Conservation (phyloP, 2,888 invertebrate species). For the Aradus depressus region DNA sequence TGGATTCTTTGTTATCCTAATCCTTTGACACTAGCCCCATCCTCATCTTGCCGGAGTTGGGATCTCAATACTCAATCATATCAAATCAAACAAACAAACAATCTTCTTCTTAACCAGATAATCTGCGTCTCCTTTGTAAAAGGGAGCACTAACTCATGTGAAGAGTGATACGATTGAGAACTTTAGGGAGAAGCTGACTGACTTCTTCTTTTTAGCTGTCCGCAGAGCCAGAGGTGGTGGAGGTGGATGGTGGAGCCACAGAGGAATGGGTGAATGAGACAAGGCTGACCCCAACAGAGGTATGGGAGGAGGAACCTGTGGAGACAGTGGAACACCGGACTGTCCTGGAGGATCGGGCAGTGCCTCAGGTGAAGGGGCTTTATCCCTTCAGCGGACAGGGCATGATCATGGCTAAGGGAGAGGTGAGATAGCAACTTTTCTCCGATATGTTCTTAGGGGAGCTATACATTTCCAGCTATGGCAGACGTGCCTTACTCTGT, state of each 20-base stretch:
- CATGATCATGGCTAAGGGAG: conserved; percentile 82
- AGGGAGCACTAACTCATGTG: no score
- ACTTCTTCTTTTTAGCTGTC: conserved; percentile 39
- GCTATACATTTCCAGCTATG: not conserved
- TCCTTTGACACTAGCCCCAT: no score
- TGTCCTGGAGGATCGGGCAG: conserved; percentile 73
- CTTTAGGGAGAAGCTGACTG: no score
- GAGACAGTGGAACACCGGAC: conserved; percentile 74
- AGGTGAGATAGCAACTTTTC: conserved; percentile 39
- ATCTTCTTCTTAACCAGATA: no score
- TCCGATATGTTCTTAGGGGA: not conserved
- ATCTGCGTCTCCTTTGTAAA: no score
- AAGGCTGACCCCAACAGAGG: conserved; percentile 75
- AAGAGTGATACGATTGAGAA: no score
- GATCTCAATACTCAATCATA: no score
- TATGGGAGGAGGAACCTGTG: conserved; percentile 83
- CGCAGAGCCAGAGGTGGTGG: conserved; percentile 49
- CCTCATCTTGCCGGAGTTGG: no score
- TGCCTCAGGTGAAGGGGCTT: conserved; percentile 76
- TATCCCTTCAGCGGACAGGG: conserved; percentile 90
- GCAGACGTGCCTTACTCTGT: not conserved
- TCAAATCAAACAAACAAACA: no score
- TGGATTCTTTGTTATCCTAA: no score
- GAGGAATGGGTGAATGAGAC: conserved; percentile 71
- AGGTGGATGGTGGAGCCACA: conserved; percentile 37